A percentile compares a stretch with the other conserved stretches of the same genome.
These are phyloP conservation scores for Nyctereutes procyonoides DNA, from an alignment of 2,113 vertebrate genomes.

Conservation along the genomic window DNA sequence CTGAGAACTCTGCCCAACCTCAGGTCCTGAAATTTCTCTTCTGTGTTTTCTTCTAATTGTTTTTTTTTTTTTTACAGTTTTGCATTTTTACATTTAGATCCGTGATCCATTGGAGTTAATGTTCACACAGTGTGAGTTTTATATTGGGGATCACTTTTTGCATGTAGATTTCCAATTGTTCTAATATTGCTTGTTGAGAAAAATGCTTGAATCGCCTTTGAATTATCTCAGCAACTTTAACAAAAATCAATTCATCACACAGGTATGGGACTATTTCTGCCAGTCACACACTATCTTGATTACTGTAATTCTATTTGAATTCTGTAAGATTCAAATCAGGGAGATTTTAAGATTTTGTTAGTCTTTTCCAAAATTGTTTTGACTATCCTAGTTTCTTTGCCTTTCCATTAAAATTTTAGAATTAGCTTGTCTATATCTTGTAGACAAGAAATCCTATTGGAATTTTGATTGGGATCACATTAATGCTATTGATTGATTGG, in stretches of 20 bases:
- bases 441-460: not conserved
- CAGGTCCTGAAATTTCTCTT: not conserved
- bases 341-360: not conserved
- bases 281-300: not conserved
- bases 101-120: not conserved
- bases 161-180: not conserved
- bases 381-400: not conserved
- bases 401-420: not conserved
- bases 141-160: not conserved
- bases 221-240: not conserved
- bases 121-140: not conserved
- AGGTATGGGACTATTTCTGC: not conserved
- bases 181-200: not conserved
- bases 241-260: not conserved
- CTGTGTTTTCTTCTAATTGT: not conserved
- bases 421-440: not conserved
- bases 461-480: not conserved
- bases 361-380: not conserved
- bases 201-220: not conserved
- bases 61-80: conserved; percentile 8
- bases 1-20: not conserved
- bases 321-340: not conserved
- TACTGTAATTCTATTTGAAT: not conserved
- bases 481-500: not conserved
- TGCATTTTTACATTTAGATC: not conserved